These are phyloP conservation scores for Epiblema foenella DNA, from an alignment of 2,888 invertebrate genomes.

Conservation along the genomic window DNA sequence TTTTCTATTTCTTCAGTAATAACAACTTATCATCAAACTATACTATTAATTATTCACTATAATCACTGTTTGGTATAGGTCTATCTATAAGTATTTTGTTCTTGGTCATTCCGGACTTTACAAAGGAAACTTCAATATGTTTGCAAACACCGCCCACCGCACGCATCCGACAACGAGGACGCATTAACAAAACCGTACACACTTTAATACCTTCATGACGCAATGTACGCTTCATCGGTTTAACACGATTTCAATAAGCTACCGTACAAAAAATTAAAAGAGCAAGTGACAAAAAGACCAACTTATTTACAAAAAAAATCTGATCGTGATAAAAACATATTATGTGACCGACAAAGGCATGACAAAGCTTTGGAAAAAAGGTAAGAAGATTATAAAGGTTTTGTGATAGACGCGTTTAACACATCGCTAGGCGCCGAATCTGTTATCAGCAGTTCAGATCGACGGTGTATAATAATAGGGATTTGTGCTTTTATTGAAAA, in stretches of 20 bases:
- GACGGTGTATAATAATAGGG: constrained; percentile 24
- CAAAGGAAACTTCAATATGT: constrained; percentile 12
- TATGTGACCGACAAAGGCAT: constrained; percentile 33
- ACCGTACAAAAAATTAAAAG: constrained; percentile 33
- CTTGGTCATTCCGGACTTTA: not conserved
- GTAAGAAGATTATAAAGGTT: constrained; percentile 38
- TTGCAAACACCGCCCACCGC: constrained; percentile 35
- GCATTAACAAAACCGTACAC: constrained; percentile 28
- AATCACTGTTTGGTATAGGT: not conserved
- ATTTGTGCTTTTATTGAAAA: constrained; percentile 31
- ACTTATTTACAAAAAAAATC: constrained; percentile 22
- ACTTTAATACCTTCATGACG: constrained; percentile 34
- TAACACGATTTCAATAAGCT: constrained; percentile 35
- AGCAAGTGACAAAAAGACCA: constrained; percentile 37
- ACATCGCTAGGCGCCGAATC: constrained; percentile 46
- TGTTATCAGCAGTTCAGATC: constrained; percentile 30
- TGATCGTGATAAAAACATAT: constrained; percentile 33
- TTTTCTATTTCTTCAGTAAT: not conserved
- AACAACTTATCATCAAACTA: too few relatives aligned
- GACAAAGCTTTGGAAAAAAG: constrained; percentile 36
- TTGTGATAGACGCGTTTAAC: constrained; percentile 44
- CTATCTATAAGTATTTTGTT: not conserved
- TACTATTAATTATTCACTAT: not conserved
- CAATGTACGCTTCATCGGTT: constrained; percentile 28
- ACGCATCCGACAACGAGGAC: constrained; percentile 21